Base-by-base conservation (phyloP, 1,140 invertebrate genomes). In the Antheraea mylitta region DNA sequence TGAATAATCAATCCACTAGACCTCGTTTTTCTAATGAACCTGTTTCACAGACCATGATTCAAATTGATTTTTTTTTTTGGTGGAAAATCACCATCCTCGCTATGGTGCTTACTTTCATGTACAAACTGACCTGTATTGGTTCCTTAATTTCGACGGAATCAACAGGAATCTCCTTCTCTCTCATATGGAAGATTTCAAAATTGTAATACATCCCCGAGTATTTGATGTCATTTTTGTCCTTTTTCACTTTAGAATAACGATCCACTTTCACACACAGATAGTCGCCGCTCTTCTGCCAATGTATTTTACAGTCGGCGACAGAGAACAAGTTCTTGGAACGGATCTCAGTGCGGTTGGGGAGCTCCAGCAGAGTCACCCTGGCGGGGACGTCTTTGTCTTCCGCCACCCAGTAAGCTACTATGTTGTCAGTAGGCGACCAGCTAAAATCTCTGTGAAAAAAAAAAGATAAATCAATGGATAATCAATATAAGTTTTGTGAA, bases 231-330 rank as follows among this genome's bases (percentile, higher is more conserved):
- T 94, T 94, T 93, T 95, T 98, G 91, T 96, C 99, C 94, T 96
- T 98, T 92, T 96, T 96, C n/a, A 96, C 94, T 93, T 99, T 99
- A 5, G 96, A 96, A 89, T 99, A 99, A 69, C 99, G 95, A 91
- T 99, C 98, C 0, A 99, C 99, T 94, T 99, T 99, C 0, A 99
- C 98, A 85, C 99, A 99, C 16, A 99, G 93, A 89, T 98, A 99
- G 85, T 99, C 98, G 8, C 99, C 99, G 68, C 96, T 97, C 89
- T 99, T 99, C 92, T 99, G 99, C 99, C 99, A 99, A 87, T 98
- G 98, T 84, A 99, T 98, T 82, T 99, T 99, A 92, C 98, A 99
- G 79, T 99, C 98, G 10, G 98, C 97, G 0, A 99, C 99, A 78
- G 98, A 99, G 93, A 99, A 99, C 37, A 99, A 93, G 90, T 99